Percentiles rank a stretch among this genome's conserved stretches.
These are phyloP conservation scores for Cephus runcator DNA, from an alignment of 2,888 invertebrate genomes.

Conservation along the genomic window DNA sequence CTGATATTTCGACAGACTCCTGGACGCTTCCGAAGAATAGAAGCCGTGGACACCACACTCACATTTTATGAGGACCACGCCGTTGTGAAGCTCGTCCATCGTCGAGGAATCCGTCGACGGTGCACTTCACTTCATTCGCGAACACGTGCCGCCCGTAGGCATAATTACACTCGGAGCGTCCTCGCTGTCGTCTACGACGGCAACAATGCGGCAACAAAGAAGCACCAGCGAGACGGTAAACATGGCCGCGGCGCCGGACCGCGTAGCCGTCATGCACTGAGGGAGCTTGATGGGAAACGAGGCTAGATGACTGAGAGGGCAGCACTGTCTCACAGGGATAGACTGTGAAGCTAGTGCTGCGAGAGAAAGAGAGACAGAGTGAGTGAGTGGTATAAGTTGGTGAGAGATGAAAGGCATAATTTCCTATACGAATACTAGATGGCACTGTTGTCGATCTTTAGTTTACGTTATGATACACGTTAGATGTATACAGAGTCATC, in stretches of 20 bases:
- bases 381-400: neutral
- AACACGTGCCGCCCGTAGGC: slow-evolving; percentile 27
- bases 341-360: neutral
- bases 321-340: neutral
- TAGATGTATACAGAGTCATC: neutral
- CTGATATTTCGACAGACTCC: neutral
- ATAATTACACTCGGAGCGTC: slow-evolving; percentile 30
- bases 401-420: neutral
- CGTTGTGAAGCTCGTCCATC: slow-evolving; percentile 78
- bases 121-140: neutral
- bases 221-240: slow-evolving; percentile 35
- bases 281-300: slow-evolving; percentile 34
- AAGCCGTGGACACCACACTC: slow-evolving; percentile 63
- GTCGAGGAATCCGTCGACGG: slow-evolving; percentile 45
- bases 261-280: slow-evolving; percentile 49
- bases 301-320: neutral
- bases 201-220: slow-evolving; percentile 32
- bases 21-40: neutral
- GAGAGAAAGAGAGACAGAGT: slow-evolving; percentile 22
- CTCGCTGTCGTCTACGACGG: slow-evolving; percentile 22
- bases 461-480: neutral
- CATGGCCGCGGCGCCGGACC: slow-evolving; percentile 43
- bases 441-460: neutral
- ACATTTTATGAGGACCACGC: slow-evolving; percentile 80
- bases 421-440: neutral